A percentile compares a stretch with the other conserved stretches of the same genome.
phyloP scores from a whole-genome alignment of 2,113 vertebrate genomes.

The Lophotis ruficrista region DNA sequence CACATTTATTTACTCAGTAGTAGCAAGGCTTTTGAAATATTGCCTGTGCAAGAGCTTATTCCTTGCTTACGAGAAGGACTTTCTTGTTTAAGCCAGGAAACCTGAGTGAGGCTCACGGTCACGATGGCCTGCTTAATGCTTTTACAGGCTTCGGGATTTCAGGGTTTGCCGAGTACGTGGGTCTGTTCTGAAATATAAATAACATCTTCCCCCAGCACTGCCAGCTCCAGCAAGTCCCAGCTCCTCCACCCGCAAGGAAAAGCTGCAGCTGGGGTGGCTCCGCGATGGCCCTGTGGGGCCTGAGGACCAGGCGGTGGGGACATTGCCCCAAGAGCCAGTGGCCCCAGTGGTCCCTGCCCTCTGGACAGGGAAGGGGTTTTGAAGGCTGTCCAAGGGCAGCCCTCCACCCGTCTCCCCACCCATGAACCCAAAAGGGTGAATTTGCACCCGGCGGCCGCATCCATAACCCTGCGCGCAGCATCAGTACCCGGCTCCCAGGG shows the following conservation, averaged over 20 bases:
- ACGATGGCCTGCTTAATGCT: conserved; percentile 64
- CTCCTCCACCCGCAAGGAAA: not conserved
- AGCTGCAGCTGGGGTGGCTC: not conserved
- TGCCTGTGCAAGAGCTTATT: conserved; percentile 10
- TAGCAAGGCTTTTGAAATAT: conserved; percentile 63
- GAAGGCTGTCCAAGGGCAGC: not conserved
- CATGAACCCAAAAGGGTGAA: not conserved
- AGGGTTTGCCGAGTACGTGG: not conserved
- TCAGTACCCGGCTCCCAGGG: not conserved
- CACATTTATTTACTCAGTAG: conserved; percentile 76
- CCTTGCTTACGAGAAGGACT: conserved; percentile 53
- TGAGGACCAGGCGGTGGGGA: not conserved
- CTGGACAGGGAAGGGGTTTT: not conserved
- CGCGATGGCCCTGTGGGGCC: fast-evolving
- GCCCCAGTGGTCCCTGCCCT: fast-evolving
- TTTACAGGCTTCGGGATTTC: conserved; percentile 60
- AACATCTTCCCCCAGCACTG: not conserved
- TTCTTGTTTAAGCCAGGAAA: conserved; percentile 69
- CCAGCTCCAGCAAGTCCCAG: not conserved
- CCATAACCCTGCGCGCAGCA: fast-evolving
- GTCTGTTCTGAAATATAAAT: conserved; percentile 53
- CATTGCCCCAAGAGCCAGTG: fast-evolving
- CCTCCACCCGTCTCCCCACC: not conserved
- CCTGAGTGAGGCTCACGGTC: not conserved
- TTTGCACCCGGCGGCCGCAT: not conserved